Evolutionary conservation across 1,140 invertebrate species (phyloP).

Genomic region (Eulimnadia texana): DNA sequence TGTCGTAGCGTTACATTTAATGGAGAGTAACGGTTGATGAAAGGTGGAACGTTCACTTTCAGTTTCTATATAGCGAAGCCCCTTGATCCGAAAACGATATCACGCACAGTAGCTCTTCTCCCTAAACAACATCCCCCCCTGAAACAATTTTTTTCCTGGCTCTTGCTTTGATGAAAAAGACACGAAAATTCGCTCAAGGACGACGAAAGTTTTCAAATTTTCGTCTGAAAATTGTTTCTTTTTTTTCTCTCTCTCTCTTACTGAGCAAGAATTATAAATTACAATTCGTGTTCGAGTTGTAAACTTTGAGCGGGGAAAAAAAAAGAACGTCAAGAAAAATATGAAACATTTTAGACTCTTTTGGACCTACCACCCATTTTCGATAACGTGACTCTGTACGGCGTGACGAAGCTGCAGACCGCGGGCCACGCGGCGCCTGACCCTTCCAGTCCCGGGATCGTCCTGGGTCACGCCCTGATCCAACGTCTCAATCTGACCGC

Average conservation of each 20-base stretch:
- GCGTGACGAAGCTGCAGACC: neutral
- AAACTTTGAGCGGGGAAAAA: too few species aligned
- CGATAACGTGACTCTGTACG: slow-evolving; percentile 3
- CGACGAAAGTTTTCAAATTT: neutral
- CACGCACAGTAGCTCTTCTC: too few species aligned
- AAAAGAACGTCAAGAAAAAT: too few species aligned
- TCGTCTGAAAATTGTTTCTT: too few species aligned
- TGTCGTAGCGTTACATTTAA: too few species aligned
- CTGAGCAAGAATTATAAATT: neutral
- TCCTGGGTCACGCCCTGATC: neutral
- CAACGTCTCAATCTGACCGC: neutral
- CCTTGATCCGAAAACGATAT: too few species aligned
- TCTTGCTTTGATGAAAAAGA: neutral
- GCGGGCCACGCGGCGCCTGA: neutral
- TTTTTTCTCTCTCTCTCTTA: too few species aligned
- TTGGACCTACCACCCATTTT: slow-evolving; percentile 6
- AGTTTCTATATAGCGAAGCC: too few species aligned
- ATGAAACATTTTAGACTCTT: slow-evolving; percentile 5
- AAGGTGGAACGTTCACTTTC: too few species aligned
- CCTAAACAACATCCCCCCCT: too few species aligned
- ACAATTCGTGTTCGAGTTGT: neutral
- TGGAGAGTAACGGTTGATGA: too few species aligned
- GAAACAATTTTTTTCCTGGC: too few species aligned
- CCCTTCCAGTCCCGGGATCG: neutral
- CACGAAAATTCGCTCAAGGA: neutral